phyloP scores from a whole-genome alignment of 2,797 vertebrate genomes.

The Cyclura pinguis region DNA sequence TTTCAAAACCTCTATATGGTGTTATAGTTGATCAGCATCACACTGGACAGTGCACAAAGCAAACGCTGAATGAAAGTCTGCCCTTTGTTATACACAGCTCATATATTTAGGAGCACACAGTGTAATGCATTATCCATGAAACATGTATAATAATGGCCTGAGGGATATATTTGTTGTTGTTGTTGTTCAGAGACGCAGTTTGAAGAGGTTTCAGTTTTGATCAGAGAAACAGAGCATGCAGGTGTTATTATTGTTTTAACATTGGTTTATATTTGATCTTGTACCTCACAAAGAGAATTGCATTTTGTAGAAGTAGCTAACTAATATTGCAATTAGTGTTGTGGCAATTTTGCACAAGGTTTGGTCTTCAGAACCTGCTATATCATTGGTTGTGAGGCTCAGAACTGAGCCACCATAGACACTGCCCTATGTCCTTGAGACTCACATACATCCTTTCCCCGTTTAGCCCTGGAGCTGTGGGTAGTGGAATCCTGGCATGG shows the following conservation, averaged over 20 bases:
- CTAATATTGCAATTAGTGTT: not conserved
- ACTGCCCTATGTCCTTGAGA: not conserved
- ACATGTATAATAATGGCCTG: not conserved
- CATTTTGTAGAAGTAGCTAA: not conserved
- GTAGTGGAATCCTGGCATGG: not conserved
- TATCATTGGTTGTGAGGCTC: not conserved
- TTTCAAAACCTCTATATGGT: not conserved
- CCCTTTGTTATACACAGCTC: not conserved
- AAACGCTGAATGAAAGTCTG: accelerated
- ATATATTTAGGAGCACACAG: accelerated
- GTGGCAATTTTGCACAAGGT: not conserved
- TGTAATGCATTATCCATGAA: not conserved
- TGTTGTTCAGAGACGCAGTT: not conserved
- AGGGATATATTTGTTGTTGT: not conserved
- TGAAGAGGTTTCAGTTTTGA: not conserved
- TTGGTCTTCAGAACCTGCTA: not conserved
- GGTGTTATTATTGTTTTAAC: not conserved
- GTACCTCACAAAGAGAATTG: not conserved
- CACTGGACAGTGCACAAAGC: not conserved
- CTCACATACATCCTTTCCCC: not conserved
- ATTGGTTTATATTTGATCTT: conserved; percentile 6
- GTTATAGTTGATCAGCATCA: accelerated
- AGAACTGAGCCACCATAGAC: not conserved
- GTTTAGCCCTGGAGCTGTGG: not conserved
- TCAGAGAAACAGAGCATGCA: not conserved